Evolutionary conservation across 2,888 invertebrate genomes (phyloP).

Genomic region (Acanthoscelides obtectus): DNA sequence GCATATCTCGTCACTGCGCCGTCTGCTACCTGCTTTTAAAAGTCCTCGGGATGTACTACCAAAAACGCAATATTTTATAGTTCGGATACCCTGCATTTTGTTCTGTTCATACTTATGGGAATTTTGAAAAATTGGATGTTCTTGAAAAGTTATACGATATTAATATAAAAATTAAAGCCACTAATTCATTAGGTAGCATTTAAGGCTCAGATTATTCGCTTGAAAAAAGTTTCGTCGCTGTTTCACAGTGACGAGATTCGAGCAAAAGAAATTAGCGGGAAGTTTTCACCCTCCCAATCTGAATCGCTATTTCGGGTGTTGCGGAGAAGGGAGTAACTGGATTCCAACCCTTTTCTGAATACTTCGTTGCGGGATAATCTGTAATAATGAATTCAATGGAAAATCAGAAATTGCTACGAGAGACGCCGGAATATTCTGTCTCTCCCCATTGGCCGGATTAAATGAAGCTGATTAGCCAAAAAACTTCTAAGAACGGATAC

Average conservation of each 20-base stretch:
- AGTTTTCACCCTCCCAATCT: neutral
- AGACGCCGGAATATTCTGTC: neutral
- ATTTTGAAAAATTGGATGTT: too few relatives aligned
- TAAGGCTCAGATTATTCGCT: neutral
- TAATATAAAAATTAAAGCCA: too few relatives aligned
- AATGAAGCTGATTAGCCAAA: neutral
- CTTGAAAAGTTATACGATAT: too few relatives aligned
- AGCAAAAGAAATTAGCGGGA: neutral
- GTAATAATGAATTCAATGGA: neutral
- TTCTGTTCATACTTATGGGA: too few relatives aligned
- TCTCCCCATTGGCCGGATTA: neutral
- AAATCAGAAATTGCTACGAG: neutral
- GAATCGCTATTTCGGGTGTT: neutral
- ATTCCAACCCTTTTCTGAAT: neutral
- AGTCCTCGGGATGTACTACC: too few relatives aligned
- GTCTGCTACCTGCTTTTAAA: too few relatives aligned
- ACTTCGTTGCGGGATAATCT: neutral
- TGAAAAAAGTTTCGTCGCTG: neutral
- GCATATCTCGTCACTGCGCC: too few relatives aligned
- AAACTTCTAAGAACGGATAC: neutral
- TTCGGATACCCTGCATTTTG: too few relatives aligned
- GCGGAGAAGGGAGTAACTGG: neutral
- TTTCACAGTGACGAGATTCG: neutral
- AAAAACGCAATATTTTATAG: too few relatives aligned
- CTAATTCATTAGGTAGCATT: neutral